A percentile compares a stretch with the other conserved stretches of the same genome.
Conservation (phyloP, 2,797 vertebrate genomes). For the Epinephelus coioides region DNA sequence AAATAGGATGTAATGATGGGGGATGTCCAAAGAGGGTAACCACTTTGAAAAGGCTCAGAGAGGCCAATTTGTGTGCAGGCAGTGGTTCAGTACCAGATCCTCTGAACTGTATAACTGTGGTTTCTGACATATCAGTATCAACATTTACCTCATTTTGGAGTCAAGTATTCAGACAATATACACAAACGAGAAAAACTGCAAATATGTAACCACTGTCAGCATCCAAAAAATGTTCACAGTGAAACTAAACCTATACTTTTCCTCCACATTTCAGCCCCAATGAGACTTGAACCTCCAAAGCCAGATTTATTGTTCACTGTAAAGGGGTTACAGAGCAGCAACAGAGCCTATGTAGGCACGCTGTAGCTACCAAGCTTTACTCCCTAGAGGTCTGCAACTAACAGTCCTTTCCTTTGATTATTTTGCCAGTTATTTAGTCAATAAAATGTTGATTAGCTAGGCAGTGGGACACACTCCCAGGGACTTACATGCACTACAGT, state of each 20-base stretch:
- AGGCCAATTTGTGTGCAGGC: constrained; percentile 48
- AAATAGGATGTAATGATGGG: constrained; percentile 78
- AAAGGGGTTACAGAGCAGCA: constrained; percentile 1
- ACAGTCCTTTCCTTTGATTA: background rate
- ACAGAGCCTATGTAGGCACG: background rate
- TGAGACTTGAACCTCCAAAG: constrained; percentile 19
- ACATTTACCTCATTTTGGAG: constrained; percentile 29
- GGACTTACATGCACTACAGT: too few species aligned
- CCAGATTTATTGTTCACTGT: constrained; percentile 24
- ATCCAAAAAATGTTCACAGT: constrained; percentile 15
- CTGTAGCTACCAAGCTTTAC: background rate
- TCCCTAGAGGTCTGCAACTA: background rate
- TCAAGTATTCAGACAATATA: background rate
- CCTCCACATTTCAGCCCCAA: constrained; percentile 19
- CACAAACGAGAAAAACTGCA: constrained; percentile 12
- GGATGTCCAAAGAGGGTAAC: constrained; percentile 59
- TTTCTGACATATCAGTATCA: constrained; percentile 44
- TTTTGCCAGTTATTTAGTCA: background rate
- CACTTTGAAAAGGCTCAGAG: constrained; percentile 53
- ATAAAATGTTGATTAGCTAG: background rate
- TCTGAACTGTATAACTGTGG: constrained; percentile 28
- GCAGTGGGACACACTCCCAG: too few species aligned
- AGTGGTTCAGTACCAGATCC: constrained; percentile 40
- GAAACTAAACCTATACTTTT: constrained; percentile 14
- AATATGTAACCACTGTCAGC: constrained; percentile 8